Evolutionary conservation across 37 sponge, comb jelly and placozoan species (phyloP).

Genomic region (Spongia lamella): DNA sequence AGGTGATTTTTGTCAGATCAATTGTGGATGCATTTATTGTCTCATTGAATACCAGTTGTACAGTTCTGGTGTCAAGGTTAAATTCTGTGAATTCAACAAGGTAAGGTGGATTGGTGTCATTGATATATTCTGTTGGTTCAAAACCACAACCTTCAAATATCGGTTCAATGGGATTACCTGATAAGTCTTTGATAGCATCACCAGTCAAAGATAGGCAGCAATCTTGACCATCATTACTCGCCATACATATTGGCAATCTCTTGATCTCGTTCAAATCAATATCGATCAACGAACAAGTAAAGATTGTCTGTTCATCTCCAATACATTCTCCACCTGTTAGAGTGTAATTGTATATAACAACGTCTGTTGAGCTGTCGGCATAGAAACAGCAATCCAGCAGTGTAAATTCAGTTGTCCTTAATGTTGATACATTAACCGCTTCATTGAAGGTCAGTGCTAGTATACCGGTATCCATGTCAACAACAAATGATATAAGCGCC

Average conservation of each 20-base stretch:
- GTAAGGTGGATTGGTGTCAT: slow-evolving; percentile 62
- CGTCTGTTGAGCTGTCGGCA: not conserved
- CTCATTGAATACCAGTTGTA: slow-evolving; percentile 79
- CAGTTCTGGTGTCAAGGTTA: slow-evolving; percentile 58
- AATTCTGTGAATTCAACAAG: slow-evolving; percentile 68
- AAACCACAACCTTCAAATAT: slow-evolving; percentile 86
- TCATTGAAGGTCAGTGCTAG: slow-evolving; percentile 77
- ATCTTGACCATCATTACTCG: slow-evolving; percentile 56
- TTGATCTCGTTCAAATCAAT: slow-evolving; percentile 86
- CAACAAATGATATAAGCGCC: slow-evolving; percentile 42
- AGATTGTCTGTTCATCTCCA: slow-evolving; percentile 41
- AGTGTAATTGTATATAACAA: slow-evolving; percentile 45
- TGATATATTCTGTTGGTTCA: slow-evolving; percentile 46
- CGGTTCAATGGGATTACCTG: slow-evolving; percentile 64
- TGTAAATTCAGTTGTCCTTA: slow-evolving; percentile 54
- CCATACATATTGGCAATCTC: slow-evolving; percentile 61
- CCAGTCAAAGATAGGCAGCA: slow-evolving; percentile 72
- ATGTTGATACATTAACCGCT: slow-evolving; percentile 72
- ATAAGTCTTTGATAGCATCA: slow-evolving; percentile 57
- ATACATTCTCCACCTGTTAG: slow-evolving; percentile 68
- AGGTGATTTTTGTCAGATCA: slow-evolving; percentile 61
- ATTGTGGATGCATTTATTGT: slow-evolving; percentile 70
- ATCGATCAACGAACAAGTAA: slow-evolving; percentile 62
- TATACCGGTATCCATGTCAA: slow-evolving; percentile 74
- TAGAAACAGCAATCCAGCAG: slow-evolving; percentile 75